These are phyloP conservation scores for Ommatoiulus sabulosus DNA, from an alignment of 2,888 invertebrate genomes.

Conservation along the genomic window DNA sequence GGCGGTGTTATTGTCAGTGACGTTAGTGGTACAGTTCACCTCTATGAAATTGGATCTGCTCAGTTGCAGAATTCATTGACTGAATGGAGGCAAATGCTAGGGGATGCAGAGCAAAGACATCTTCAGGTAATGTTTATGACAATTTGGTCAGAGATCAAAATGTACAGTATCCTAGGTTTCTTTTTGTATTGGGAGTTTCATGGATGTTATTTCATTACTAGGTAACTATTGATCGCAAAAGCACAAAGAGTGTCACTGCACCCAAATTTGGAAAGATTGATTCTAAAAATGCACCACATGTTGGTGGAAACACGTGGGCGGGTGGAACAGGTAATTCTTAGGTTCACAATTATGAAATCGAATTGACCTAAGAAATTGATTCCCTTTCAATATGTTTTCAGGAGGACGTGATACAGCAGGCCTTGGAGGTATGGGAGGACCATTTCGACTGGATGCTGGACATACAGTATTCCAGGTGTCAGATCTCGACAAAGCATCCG, in stretches of 20 bases:
- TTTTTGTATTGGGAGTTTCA: too few relatives aligned
- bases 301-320: conserved; percentile 97
- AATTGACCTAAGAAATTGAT: too few relatives aligned
- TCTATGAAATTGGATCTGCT: conserved; percentile 72
- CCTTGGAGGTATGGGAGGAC: conserved; percentile 95
- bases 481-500: conserved; percentile 87
- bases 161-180: too few relatives aligned
- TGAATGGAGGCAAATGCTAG: conserved; percentile 70
- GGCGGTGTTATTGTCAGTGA: conserved; percentile 73
- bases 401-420: conserved; percentile 93
- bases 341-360: conserved; percentile 60
- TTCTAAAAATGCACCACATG: conserved; percentile 89
- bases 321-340: conserved; percentile 82
- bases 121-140: conserved; percentile 51
- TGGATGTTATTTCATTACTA: conserved; percentile 67
- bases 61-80: conserved; percentile 69
- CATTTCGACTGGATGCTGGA: conserved; percentile 92
- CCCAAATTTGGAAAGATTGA: conserved; percentile 96
- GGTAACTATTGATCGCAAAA: conserved; percentile 79
- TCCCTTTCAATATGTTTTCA: neutral
- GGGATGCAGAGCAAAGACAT: conserved; percentile 64
- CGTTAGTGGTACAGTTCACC: conserved; percentile 71
- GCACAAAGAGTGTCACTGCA: conserved; percentile 75
- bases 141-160: conserved; percentile 59
- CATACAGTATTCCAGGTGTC: conserved; percentile 93